Conservation (phyloP, 2,113 vertebrate species). For the Stictonetta naevosa region DNA sequence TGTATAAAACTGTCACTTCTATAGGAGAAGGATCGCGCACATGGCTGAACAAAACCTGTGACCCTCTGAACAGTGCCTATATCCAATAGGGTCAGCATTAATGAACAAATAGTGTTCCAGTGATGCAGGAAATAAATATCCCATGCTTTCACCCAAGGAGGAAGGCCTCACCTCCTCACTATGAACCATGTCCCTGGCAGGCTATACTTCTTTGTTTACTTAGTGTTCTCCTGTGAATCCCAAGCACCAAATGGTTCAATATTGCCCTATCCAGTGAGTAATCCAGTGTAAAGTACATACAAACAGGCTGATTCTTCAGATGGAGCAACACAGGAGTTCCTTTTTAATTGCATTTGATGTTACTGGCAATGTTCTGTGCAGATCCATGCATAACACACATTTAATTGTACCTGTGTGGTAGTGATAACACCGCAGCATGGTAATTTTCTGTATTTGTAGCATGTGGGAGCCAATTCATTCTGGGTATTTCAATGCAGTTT, state of each 20-base stretch:
- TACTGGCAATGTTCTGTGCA: conserved; percentile 50
- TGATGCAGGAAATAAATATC: conserved; percentile 55
- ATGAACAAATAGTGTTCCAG: conserved; percentile 49
- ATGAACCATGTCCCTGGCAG: background rate
- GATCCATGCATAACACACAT: conserved; percentile 60
- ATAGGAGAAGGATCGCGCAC: background rate
- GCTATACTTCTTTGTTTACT: conserved; percentile 38
- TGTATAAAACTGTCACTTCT: conserved; percentile 37
- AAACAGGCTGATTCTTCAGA: conserved; percentile 66
- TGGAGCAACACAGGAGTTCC: conserved; percentile 49
- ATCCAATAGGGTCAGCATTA: conserved; percentile 47
- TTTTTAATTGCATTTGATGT: conserved; percentile 70
- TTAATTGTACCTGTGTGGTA: conserved; percentile 72
- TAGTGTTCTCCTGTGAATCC: conserved; percentile 4
- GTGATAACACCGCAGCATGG: conserved; percentile 65
- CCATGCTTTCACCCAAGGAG: background rate
- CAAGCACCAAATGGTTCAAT: conserved; percentile 51
- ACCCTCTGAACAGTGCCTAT: background rate
- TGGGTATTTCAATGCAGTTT: conserved; percentile 67
- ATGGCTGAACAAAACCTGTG: conserved; percentile 37
- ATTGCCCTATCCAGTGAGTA: conserved; percentile 30
- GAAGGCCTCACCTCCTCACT: conserved; percentile 11
- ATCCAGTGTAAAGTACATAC: conserved; percentile 35
- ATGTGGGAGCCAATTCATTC: conserved; percentile 59
- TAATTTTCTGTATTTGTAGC: conserved; percentile 68